Percentiles rank a stretch among this genome's conserved stretches.
Conservation (phyloP, 2,888 invertebrate species). For the Lithophane semibrunnea region DNA sequence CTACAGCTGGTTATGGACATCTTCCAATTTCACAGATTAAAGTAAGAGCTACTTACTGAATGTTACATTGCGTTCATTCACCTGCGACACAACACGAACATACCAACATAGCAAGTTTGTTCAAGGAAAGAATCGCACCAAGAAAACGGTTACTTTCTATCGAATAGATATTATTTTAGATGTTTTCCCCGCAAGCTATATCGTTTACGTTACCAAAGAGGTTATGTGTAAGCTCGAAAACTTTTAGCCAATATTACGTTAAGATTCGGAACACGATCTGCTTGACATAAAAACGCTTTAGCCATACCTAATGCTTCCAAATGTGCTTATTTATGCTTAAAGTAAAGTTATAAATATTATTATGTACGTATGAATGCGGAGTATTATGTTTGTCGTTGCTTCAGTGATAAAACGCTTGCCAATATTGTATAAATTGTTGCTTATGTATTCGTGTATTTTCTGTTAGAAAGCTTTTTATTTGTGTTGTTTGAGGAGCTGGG, state of each 20-base stretch:
- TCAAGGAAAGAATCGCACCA: constrained; percentile 28
- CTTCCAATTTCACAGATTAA: not conserved
- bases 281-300: constrained; percentile 78
- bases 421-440: constrained; percentile 30
- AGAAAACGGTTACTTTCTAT: constrained; percentile 49
- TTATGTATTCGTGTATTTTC: constrained; percentile 22
- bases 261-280: constrained; percentile 78
- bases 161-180: constrained; percentile 72
- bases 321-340: constrained; percentile 75
- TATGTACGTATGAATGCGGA: constrained; percentile 62
- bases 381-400: constrained; percentile 51
- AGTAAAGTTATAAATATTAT: constrained; percentile 68
- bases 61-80: not conserved
- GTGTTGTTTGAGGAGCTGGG: constrained; percentile 16
- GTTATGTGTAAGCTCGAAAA: constrained; percentile 74
- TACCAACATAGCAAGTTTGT: constrained; percentile 3
- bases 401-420: constrained; percentile 43
- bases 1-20: not conserved
- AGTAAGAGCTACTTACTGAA: too few relatives aligned
- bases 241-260: constrained; percentile 73
- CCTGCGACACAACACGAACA: not conserved
- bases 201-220: constrained; percentile 68
- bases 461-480: constrained; percentile 31
- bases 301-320: constrained; percentile 74
- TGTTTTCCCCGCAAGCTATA: constrained; percentile 68